phyloP scores from a whole-genome alignment of 2,888 invertebrate species.

The Ophion slaviceki region DNA sequence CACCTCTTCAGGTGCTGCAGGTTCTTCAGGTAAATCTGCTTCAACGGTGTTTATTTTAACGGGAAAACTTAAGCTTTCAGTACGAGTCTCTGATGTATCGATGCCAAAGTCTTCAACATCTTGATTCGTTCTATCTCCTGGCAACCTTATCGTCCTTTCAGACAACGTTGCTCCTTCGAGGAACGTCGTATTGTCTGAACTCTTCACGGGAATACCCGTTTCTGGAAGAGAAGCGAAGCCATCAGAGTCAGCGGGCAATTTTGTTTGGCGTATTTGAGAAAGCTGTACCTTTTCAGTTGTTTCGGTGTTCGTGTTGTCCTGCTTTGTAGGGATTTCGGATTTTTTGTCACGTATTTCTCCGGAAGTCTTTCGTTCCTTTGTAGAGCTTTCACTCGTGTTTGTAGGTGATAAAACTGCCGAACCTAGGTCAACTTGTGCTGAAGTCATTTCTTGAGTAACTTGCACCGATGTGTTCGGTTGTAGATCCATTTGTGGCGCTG shows the following conservation, averaged over 20 bases:
- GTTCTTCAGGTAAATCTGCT: neutral
- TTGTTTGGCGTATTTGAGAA: slow-evolving; percentile 62
- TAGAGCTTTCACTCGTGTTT: neutral
- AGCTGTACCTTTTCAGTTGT: slow-evolving; percentile 65
- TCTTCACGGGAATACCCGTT: slow-evolving; percentile 49
- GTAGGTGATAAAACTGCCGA: neutral
- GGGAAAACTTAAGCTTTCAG: neutral
- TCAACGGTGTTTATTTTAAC: neutral
- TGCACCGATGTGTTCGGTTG: neutral
- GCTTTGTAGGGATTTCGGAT: slow-evolving; percentile 17
- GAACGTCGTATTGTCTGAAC: slow-evolving; percentile 39
- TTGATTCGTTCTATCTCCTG: slow-evolving; percentile 13
- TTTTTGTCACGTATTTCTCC: slow-evolving; percentile 14
- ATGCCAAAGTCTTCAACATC: neutral
- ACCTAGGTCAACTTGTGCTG: neutral
- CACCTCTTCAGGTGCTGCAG: neutral
- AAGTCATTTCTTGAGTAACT: neutral
- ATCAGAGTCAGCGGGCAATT: slow-evolving; percentile 65
- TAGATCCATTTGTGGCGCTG: neutral
- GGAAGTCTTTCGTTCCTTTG: slow-evolving; percentile 7
- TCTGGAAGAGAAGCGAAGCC: slow-evolving; percentile 68
- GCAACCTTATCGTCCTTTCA: slow-evolving; percentile 24
- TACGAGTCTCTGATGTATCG: neutral
- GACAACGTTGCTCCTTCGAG: slow-evolving; percentile 25
- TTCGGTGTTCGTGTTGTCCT: slow-evolving; percentile 40